phyloP scores from a whole-genome alignment of 2,888 invertebrate species.

The Oeneis ivallda region DNA sequence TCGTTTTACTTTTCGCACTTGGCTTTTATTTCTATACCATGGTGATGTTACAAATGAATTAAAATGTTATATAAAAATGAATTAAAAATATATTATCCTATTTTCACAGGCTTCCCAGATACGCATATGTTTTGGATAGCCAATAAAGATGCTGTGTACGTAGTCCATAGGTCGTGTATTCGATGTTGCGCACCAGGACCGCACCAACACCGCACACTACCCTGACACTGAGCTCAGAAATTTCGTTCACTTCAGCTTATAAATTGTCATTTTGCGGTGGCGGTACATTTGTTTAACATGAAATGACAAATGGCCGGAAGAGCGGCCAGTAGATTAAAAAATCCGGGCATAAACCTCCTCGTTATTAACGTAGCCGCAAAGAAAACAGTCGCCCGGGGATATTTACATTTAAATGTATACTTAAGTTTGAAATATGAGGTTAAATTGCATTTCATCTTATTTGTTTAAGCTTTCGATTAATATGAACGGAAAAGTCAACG shows the following conservation, averaged over 20 bases:
- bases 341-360: constrained; percentile 41
- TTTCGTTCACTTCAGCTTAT: constrained; percentile 12
- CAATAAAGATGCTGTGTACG: background rate
- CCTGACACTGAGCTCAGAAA: background rate
- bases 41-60: too few species aligned
- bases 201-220: background rate
- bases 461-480: constrained; percentile 11
- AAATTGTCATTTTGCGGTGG: constrained; percentile 21
- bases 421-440: constrained; percentile 63
- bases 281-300: constrained; percentile 24
- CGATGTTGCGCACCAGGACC: too few species aligned
- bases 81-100: too few species aligned
- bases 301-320: constrained; percentile 27
- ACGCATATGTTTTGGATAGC: background rate
- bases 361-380: constrained; percentile 62
- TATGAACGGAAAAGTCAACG: background rate
- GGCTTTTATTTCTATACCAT: too few species aligned
- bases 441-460: constrained; percentile 46
- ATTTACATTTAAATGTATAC: constrained; percentile 68
- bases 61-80: too few species aligned
- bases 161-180: background rate
- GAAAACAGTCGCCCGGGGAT: constrained; percentile 53
- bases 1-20: too few species aligned
- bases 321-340: constrained; percentile 39
- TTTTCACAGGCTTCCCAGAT: background rate